Base-by-base conservation (phyloP, 2,888 invertebrate species). In the Platycnemis pennipes region DNA sequence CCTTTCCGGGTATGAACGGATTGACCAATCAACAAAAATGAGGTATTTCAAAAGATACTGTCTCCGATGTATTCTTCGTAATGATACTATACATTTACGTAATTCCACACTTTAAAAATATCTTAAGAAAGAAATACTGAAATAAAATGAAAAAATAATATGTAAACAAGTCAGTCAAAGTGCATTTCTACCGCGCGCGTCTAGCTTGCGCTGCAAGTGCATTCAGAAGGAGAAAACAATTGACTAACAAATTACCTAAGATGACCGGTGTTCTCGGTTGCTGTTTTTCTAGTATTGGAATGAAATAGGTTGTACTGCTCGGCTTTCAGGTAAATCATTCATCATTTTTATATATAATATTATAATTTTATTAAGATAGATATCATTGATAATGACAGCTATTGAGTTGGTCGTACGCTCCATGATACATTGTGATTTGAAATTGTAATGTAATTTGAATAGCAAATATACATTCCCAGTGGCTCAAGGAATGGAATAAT, bases 181-280 rank as follows among this genome's bases (percentile, higher is more conserved):
- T 91, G 49, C 91, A 91, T 91, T 91, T 42, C 91, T 91, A 91
- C 91, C 44, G 63, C 91, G 89, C 89, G 91, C 91, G 56, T 69
- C 63, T 44, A 22, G 31, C n/a, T n/a, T 91, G 11, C 11, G 37
- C 91, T 42, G 37, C 53, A 91, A 45, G 91, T 91, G 91, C 56
- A 44, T 26, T 0, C 69, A 44, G 63, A 16, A 16, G 26, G n/a
- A n/a, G n/a, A n/a, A 91, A 91, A 91, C 63, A 91, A 91, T 44
- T n/a, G 44, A 91, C 16, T n/a, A 69, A 11, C 69, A 42, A 26
- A 77, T 77, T 77, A 37, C 4, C 2, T 2, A 13, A 37, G 77
- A 13, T 77, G 7, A 16, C 77, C 77, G 77, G 1, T 77, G 8
- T 77, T 13, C 31, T 77, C 77, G 11, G 37, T 37, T 37, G 11